phyloP scores from a whole-genome alignment of 1,140 invertebrate species.

The Magallana ariakensis region DNA sequence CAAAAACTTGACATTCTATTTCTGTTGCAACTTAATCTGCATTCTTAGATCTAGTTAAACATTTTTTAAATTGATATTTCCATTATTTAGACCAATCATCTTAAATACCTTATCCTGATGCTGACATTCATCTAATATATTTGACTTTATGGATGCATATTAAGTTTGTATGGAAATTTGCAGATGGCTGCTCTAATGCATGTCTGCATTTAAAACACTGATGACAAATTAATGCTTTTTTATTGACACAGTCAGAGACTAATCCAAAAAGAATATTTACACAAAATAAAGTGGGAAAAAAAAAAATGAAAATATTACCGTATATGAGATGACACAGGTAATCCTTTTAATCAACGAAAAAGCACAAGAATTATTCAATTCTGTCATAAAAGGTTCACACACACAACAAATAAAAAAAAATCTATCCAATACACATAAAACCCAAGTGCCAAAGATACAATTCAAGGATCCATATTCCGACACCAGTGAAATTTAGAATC shows the following conservation, averaged over 20 bases:
- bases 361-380: constrained; percentile 15
- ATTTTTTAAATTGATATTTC: too few relatives aligned
- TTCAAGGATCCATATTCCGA: constrained; percentile 22
- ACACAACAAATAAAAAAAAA: not conserved
- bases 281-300: not conserved
- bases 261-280: not conserved
- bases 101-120: too few relatives aligned
- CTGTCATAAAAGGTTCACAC: constrained; percentile 2
- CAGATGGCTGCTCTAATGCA: too few relatives aligned
- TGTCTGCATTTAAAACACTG: too few relatives aligned
- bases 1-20: too few relatives aligned
- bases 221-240: too few relatives aligned
- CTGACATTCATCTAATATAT: too few relatives aligned
- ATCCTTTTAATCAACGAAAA: constrained; percentile 2
- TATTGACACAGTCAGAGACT: not conserved
- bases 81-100: too few relatives aligned
- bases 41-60: too few relatives aligned
- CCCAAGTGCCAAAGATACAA: not conserved
- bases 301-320: not conserved
- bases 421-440: constrained; percentile 7
- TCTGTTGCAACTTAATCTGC: too few relatives aligned
- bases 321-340: not conserved
- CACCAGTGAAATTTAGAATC: constrained; percentile 14
- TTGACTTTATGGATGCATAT: too few relatives aligned
- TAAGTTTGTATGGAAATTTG: too few relatives aligned